Conservation (phyloP, 2,113 vertebrate species). For the Brachypodius melanocephalos region DNA sequence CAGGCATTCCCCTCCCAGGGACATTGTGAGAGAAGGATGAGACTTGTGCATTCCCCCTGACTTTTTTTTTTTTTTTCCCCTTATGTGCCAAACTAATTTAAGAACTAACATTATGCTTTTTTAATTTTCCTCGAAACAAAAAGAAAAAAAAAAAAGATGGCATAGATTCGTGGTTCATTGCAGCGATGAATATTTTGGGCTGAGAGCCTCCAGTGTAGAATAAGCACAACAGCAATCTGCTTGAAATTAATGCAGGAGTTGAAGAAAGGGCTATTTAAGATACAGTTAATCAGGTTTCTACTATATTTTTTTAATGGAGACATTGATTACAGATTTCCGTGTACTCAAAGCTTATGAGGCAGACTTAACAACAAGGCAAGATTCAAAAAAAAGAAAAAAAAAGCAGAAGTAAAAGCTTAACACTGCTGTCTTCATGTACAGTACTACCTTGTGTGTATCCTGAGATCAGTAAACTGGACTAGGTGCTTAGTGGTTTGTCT, state of each 20-base stretch:
- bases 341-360: neutral
- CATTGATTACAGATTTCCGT: neutral
- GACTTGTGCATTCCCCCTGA: neutral
- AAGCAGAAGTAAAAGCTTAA: neutral
- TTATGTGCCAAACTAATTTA: slow-evolving; percentile 33
- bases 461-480: neutral
- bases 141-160: neutral
- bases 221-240: neutral
- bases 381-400: neutral
- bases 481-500: neutral
- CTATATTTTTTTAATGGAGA: neutral
- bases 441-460: neutral
- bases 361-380: neutral
- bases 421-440: neutral
- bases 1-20: neutral
- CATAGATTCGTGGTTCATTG: neutral
- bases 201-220: neutral
- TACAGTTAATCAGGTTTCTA: neutral
- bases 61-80: neutral
- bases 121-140: neutral
- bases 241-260: neutral
- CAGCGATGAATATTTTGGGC: neutral
- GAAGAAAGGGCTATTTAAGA: neutral
- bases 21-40: neutral
- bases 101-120: slow-evolving; percentile 12